Evolutionary conservation across 2,888 invertebrate genomes (phyloP).

Genomic region (Temnothorax rugatulus): DNA sequence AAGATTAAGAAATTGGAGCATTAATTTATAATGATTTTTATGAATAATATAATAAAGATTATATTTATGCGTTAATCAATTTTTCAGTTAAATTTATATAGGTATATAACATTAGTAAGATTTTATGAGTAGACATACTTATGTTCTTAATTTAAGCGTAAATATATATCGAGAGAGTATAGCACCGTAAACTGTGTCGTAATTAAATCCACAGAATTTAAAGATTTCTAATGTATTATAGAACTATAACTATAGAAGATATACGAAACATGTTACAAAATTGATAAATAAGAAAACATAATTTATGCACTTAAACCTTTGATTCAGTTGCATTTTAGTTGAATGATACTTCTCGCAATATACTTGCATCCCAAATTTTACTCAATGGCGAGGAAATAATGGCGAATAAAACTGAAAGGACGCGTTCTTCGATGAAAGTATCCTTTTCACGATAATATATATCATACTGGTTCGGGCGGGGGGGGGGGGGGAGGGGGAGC

Average conservation of each 20-base stretch:
- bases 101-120: too few species aligned
- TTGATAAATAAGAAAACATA: background rate
- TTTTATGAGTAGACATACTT: too few species aligned
- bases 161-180: too few species aligned
- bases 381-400: constrained; percentile 1
- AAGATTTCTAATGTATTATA: background rate
- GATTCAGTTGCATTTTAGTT: background rate
- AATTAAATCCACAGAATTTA: too few species aligned
- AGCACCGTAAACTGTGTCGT: too few species aligned
- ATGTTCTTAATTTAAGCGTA: too few species aligned
- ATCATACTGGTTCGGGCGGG: background rate
- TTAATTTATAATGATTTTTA: too few species aligned
- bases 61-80: too few species aligned
- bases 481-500: background rate
- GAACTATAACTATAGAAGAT: background rate
- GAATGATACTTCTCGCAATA: constrained; percentile 17
- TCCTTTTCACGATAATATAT: constrained; percentile 11
- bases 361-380: constrained; percentile 15
- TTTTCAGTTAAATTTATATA: too few species aligned
- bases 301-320: background rate
- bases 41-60: too few species aligned
- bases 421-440: background rate
- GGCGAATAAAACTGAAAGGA: background rate
- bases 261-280: background rate
- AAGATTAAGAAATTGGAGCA: too few species aligned